Base-by-base conservation (phyloP, 2,888 invertebrate species). In the Trypoxylon attenuatum region DNA sequence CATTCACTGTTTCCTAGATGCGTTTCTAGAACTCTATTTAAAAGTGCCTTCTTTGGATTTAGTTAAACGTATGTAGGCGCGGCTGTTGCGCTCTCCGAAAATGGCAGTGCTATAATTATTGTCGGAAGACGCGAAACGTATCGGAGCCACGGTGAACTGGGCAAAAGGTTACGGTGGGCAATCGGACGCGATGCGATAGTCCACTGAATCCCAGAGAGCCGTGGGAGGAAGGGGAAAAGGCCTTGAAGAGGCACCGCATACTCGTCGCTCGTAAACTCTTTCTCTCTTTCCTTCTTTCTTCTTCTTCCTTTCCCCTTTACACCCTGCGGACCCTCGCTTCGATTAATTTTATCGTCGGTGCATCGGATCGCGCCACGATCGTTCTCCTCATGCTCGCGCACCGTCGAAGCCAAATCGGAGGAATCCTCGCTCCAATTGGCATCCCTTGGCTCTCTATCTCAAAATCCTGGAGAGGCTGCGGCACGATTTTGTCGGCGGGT, bases 201-300 rank as follows among this genome's bases (percentile, higher is more conserved):
- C 52, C 38, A 39, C 43, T 69, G 29, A 47, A 39, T 27, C 29
- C 16, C 15, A 19, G 51, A 47, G 21, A 41, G 33, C 22, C 49
- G 47, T 25, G 22, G 18, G 50, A 10, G 43, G 21, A 33, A 33
- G 62, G 6, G 63, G 46, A 46, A 58, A 67, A 78, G 79, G 71
- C 77, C 80, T 80, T 80, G 80, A 78, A 57, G 68, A 76, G 70
- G 70, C 59, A 62, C 59, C 69, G 76, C 79, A 75, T 79, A 77
- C 71, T 73, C 71, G 71, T 63, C 69, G 60, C 63, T 71, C 58
- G 47, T 56, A 43, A 60, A 62, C 16, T 16, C 46, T 21, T 43
- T 53, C 53, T 54, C 54, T 41, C 47, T 27, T 41, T 55, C n/a
- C 55, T 67, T 47, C 46, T 16, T 46, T 59, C 64, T 33, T 13